Base-by-base conservation (phyloP, 2,888 invertebrate species). In the Temnothorax rugatulus region DNA sequence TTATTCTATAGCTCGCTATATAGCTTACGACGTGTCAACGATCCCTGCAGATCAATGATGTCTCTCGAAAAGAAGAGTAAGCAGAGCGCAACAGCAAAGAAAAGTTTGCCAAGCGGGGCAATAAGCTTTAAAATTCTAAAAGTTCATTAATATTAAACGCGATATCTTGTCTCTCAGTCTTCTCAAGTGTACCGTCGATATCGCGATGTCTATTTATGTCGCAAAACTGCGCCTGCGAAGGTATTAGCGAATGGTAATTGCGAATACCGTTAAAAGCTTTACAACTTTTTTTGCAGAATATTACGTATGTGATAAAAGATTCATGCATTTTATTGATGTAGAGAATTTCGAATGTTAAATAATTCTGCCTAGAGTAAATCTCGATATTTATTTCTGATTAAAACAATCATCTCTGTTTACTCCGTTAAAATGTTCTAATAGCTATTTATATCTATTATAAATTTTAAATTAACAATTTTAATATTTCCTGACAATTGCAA, bases 71-170 rank as follows among this genome's bases (percentile, higher is more conserved):
- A 44, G 44, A 59, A 25, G 44, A 79, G 59, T 18, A 21, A 71
- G 29, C 44, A 29, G 34, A 47, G 34, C 50, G 41, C 15, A 59
- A 29, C 57, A 21, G 47, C 38, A n/a, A 61, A 61, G 47, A 21
- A 21, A 18, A 73, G 79, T 81, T 81, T 25, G 44, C 25, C 21
- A 59, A 73, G 34, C n/a, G 38, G 59, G 7, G n/a, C 57, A 29
- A 34, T 44, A 41, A 71, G 73, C 47, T 59, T 73, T 38, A 59
- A 81, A 68, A 73, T 34, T 81, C 59, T 38, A 57, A 38, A 61
- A 71, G 38, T 73, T 50, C 73, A 81, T 81, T 81, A 81, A 81
- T 81, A 81, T 81, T 61, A 50, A 81, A 79, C 44, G 73, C 18
- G 34, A 71, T 79, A 69, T 79, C 59, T 47, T 50, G 25, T 25